A percentile compares a stretch with the other conserved stretches of the same genome.
Conservation (phyloP, 2,888 invertebrate species). For the Odontocerum albicorne region DNA sequence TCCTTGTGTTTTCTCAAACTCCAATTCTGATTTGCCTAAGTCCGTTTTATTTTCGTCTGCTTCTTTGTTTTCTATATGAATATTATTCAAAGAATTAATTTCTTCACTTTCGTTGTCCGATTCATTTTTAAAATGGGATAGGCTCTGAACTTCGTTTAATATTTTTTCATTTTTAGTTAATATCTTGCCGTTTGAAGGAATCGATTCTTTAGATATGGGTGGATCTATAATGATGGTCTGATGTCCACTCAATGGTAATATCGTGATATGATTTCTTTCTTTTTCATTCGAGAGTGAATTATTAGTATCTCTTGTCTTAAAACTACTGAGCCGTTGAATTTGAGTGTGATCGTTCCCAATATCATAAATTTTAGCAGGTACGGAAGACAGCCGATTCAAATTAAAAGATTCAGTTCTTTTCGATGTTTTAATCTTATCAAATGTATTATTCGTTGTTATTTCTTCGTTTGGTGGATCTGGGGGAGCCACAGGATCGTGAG, state of each 20-base stretch:
- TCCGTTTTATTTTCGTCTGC: background rate
- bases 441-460: slow-evolving; percentile 3
- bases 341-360: slow-evolving; percentile 29
- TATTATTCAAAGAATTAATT: too few relatives aligned
- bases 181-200: too few relatives aligned
- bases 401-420: slow-evolving; percentile 2
- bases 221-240: slow-evolving; percentile 58
- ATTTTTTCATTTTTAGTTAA: too few relatives aligned
- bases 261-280: slow-evolving; percentile 44
- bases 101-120: too few relatives aligned
- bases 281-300: slow-evolving; percentile 8
- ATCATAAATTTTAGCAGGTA: slow-evolving; percentile 29
- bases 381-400: background rate
- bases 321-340: slow-evolving; percentile 29
- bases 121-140: too few relatives aligned
- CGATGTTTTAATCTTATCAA: slow-evolving; percentile 13
- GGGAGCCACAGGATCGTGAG: slow-evolving; percentile 23
- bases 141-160: too few relatives aligned
- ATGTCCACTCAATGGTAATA: slow-evolving; percentile 56
- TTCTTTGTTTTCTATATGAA: background rate
- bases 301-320: slow-evolving; percentile 21
- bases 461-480: slow-evolving; percentile 22
- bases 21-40: too few relatives aligned
- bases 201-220: slow-evolving; percentile 42
- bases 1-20: background rate